These are phyloP conservation scores for Onthophagus taurus DNA, from an alignment of 1,140 invertebrate genomes.

Conservation along the genomic window DNA sequence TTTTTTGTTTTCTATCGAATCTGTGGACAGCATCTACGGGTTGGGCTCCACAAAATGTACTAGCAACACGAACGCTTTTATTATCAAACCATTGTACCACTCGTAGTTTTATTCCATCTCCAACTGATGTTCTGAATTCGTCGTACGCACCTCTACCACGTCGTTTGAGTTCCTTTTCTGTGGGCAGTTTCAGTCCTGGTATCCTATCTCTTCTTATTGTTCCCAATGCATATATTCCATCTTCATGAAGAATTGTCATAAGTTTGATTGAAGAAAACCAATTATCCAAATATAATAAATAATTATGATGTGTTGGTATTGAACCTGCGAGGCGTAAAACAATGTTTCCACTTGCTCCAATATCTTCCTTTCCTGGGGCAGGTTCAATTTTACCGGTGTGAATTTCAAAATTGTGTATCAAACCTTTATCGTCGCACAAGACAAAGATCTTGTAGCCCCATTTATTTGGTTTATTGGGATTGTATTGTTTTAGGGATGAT, in stretches of 20 bases:
- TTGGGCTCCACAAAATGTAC: no score
- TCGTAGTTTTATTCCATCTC: conserved; percentile 3
- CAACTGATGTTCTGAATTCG: background rate
- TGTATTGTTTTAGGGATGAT: no score
- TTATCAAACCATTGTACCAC: background rate
- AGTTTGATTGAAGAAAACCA: conserved; percentile 5
- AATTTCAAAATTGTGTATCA: conserved; percentile 22
- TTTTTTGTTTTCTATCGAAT: no score
- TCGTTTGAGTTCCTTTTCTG: conserved; percentile 5
- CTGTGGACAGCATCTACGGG: no score
- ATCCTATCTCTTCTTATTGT: conserved; percentile 1
- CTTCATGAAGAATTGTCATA: background rate
- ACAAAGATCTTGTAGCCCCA: conserved; percentile 10
- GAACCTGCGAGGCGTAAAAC: conserved; percentile 7
- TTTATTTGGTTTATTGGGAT: conserved; percentile 13
- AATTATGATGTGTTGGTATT: conserved; percentile 6
- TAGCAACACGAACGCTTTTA: background rate
- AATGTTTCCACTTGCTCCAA: conserved; percentile 14
- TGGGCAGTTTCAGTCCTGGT: background rate
- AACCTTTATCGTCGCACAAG: conserved; percentile 12
- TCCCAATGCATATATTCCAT: background rate
- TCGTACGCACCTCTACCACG: conserved; percentile 1
- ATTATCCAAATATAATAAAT: conserved; percentile 11
- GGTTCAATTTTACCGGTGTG: conserved; percentile 9
- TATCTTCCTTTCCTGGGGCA: background rate